phyloP scores from a whole-genome alignment of 2,888 invertebrate genomes.

The Drosophila koepferae region DNA sequence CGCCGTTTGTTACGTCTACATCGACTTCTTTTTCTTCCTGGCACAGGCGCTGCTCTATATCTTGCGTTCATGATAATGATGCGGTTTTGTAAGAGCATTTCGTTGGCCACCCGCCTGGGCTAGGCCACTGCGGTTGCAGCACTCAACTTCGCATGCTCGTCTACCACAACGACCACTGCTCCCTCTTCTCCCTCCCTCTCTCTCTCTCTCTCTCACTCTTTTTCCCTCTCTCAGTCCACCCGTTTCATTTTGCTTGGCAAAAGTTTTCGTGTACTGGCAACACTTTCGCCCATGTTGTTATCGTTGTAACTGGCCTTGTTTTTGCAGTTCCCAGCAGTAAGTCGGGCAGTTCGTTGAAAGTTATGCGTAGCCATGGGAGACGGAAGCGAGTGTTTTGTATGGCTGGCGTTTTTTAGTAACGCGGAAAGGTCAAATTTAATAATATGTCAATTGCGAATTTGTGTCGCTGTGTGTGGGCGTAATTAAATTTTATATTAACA shows the following conservation, averaged over 20 bases:
- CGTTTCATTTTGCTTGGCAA: slow-evolving; percentile 39
- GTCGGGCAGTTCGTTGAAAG: slow-evolving; percentile 48
- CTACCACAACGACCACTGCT: slow-evolving; percentile 17
- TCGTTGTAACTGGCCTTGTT: slow-evolving; percentile 54
- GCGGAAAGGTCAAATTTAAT: slow-evolving; percentile 55
- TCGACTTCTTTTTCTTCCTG: slow-evolving; percentile 5
- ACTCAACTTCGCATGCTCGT: slow-evolving; percentile 21
- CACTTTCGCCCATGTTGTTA: slow-evolving; percentile 59
- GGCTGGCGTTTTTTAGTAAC: slow-evolving; percentile 25
- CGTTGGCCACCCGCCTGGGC: slow-evolving; percentile 48
- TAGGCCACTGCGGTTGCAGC: slow-evolving; percentile 32
- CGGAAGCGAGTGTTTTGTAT: slow-evolving; percentile 14
- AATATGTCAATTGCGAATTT: slow-evolving; percentile 58
- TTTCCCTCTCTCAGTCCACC: not conserved
- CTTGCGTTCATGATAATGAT: slow-evolving; percentile 73
- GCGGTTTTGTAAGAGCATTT: slow-evolving; percentile 69
- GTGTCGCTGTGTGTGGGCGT: slow-evolving; percentile 26
- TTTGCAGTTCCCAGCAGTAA: slow-evolving; percentile 36
- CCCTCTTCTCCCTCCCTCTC: too few species aligned
- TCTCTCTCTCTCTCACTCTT: too few species aligned
- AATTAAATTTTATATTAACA: slow-evolving; percentile 52
- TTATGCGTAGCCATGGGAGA: slow-evolving; percentile 51
- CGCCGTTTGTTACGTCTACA: slow-evolving; percentile 1
- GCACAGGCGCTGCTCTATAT: slow-evolving; percentile 50
- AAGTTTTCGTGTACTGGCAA: slow-evolving; percentile 68